Evolutionary conservation across 92 coral and sea anemone genomes (phyloP).

Genomic region (Phenganax marumi): DNA sequence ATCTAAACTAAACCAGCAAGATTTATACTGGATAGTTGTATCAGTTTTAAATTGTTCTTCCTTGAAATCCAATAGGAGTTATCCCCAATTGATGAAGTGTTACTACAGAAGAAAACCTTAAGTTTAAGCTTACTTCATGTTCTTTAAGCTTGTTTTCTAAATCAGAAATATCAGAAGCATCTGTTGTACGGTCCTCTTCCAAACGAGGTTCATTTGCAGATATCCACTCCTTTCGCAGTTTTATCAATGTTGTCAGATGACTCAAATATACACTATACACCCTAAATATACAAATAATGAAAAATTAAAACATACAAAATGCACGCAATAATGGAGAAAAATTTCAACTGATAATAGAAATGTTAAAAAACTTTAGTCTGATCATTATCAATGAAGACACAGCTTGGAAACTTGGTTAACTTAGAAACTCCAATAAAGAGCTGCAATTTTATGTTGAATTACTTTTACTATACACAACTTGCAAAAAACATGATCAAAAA

Average conservation of each 20-base stretch:
- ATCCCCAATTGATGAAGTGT: no score
- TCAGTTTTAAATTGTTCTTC: background rate
- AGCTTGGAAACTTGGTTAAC: no score
- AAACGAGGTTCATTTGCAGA: constrained; percentile 19
- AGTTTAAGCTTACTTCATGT: constrained; percentile 15
- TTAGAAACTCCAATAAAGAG: no score
- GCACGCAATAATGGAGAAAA: background rate
- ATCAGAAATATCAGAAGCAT: constrained; percentile 20
- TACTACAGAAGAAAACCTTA: no score
- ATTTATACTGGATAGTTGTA: background rate
- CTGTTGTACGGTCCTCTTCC: constrained; percentile 6
- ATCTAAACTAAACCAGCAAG: background rate
- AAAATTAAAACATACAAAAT: background rate
- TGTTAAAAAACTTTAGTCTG: no score
- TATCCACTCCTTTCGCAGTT: constrained; percentile 31
- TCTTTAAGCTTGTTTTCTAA: constrained; percentile 14
- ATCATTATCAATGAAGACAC: no score
- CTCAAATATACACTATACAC: constrained; percentile 9
- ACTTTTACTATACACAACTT: no score
- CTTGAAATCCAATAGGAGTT: background rate
- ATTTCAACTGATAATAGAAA: no score
- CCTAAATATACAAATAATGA: background rate
- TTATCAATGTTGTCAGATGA: constrained; percentile 11
- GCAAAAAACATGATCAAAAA: no score
- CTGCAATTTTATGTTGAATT: no score